Evolutionary conservation across 2,113 vertebrate genomes (phyloP).

Genomic region (Melanostigma gelatinosum): DNA sequence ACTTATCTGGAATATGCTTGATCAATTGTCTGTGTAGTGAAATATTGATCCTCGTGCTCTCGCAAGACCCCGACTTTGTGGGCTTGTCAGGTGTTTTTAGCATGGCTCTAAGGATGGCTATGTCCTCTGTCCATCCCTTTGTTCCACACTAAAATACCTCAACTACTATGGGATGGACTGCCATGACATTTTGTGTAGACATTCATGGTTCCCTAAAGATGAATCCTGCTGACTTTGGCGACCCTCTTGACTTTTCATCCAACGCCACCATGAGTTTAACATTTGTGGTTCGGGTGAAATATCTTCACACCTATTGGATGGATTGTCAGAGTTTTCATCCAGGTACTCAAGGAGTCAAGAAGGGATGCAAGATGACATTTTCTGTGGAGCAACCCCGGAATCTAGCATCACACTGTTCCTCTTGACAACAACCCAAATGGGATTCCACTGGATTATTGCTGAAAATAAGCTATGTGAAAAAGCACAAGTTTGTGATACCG

Average conservation of each 20-base stretch:
- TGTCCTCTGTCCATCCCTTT: neutral
- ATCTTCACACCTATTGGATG: neutral
- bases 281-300: neutral
- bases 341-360: no score
- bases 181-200: neutral
- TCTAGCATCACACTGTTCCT: no score
- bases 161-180: neutral
- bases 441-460: no score
- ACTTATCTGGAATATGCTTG: slow-evolving; percentile 18
- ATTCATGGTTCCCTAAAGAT: neutral
- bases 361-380: neutral
- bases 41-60: slow-evolving; percentile 29
- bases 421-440: no score
- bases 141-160: neutral
- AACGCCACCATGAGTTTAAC: neutral
- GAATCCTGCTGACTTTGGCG: neutral
- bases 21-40: slow-evolving; percentile 7
- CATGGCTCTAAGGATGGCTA: neutral
- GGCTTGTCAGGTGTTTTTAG: neutral
- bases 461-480: no score
- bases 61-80: neutral
- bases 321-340: neutral
- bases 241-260: neutral
- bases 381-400: neutral
- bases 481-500: no score